Evolutionary conservation across 2,797 vertebrate species (phyloP), one percentile per base, ranked within the genome.

Genomic region (Naso thynnoides): DNA sequence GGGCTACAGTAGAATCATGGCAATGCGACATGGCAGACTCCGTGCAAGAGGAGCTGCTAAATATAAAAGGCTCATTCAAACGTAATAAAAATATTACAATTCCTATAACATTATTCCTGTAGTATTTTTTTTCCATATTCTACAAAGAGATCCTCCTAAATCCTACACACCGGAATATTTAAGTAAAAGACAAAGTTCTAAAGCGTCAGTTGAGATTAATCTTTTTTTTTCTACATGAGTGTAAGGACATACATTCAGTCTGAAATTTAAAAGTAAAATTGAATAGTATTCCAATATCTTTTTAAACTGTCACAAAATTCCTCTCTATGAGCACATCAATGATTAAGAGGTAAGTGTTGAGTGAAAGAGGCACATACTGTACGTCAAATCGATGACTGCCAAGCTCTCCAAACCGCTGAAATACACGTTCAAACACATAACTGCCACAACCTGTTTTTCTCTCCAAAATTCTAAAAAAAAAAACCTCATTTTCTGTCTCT

Each of bases 321-420:
- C 65, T 67, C 16, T 66, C 7, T 61, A 38, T 23, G 45, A 63
- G 56, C n/a, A 68, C 44, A 57, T 29, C 55, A 10, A 36, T 50
- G 13, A 78, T 67, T 73, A 49, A 70, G 86, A 90, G 81, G 85
- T 91, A 90, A 91, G 23, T 59, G 77, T 84, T 86, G 78, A 76
- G 59, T 72, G 53, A 83, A 77, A 73, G 86, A 92, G 89, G 85
- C 90, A 91, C 85, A 81, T 78, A n/a, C n/a, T n/a, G n/a, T n/a
- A 49, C 5, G 38, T 83, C 62, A 70, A 58, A 78, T 67, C 50
- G 61, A 49, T 57, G 41, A 48, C 73, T 38, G 36, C 36, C 24
- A 59, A 73, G 41, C 54, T 60, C 42, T 79, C 31, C 23, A 8
- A 48, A 54, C 38, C 42, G 54, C 36, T 61, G 5, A 72, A 77